Evolutionary conservation across 2,888 invertebrate genomes (phyloP).

Genomic region (Apeira syringaria): DNA sequence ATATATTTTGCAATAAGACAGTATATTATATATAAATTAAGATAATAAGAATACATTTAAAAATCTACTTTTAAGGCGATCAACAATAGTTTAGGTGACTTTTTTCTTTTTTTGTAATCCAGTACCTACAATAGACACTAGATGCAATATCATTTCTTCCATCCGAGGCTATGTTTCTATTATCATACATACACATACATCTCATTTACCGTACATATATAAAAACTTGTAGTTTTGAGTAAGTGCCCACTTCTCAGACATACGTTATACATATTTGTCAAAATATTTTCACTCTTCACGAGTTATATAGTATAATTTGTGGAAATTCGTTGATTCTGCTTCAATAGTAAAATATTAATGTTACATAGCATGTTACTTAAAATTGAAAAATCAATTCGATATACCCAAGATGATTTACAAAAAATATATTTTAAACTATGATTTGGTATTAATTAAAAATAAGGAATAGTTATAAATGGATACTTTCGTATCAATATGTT

Average conservation of each 20-base stretch:
- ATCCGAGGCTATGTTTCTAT: slow-evolving; percentile 4
- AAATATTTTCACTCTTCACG: no score
- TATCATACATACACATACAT: background rate
- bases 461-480: slow-evolving; percentile 8
- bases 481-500: slow-evolving; percentile 11
- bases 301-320: background rate
- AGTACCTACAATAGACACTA: no score
- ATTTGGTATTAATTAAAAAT: slow-evolving; percentile 9
- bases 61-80: slow-evolving; percentile 22
- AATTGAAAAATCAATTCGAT: slow-evolving; percentile 8
- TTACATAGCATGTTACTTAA: slow-evolving; percentile 7
- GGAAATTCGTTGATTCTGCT: background rate
- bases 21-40: slow-evolving; percentile 19
- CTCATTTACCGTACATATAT: no score
- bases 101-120: slow-evolving; percentile 1
- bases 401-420: slow-evolving; percentile 10
- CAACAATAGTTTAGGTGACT: slow-evolving; percentile 14
- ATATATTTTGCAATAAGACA: slow-evolving; percentile 29
- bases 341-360: background rate
- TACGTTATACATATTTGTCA: no score
- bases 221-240: no score
- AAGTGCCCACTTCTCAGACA: no score
- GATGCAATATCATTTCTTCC: background rate
- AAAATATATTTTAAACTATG: slow-evolving; percentile 3
- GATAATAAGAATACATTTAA: slow-evolving; percentile 19